Evolutionary conservation across 2,888 invertebrate genomes (phyloP).

Genomic region (Dastarcus helophoroides): DNA sequence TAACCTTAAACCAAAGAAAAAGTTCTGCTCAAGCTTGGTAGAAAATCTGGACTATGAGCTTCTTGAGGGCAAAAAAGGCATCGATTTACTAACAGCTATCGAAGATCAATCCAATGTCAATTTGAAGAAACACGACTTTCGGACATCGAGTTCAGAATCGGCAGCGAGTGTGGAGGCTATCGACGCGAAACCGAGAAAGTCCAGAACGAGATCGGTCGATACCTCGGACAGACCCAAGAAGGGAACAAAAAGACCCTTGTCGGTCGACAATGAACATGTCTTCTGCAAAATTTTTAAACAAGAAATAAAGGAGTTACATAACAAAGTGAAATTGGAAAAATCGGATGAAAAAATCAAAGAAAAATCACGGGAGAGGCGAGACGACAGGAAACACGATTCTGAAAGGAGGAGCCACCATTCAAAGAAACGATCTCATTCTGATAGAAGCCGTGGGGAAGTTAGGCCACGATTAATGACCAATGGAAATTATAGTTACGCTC

Average conservation of each 20-base stretch:
- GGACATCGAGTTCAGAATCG: conserved; percentile 22
- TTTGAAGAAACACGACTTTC: conserved; percentile 19
- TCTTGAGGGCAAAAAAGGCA: conserved; percentile 28
- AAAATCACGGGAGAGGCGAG: conserved; percentile 9
- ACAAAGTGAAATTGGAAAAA: conserved; percentile 3
- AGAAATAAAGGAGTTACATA: conserved; percentile 8
- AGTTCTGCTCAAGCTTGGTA: conserved; percentile 20
- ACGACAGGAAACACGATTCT: conserved; percentile 6
- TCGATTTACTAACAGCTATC: conserved; percentile 28
- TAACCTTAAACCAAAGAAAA: conserved; percentile 20
- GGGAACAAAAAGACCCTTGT: conserved; percentile 27
- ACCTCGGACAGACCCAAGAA: conserved; percentile 17
- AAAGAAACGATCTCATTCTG: conserved; percentile 6
- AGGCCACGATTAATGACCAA: conserved; percentile 24
- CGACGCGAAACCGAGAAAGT: conserved; percentile 19
- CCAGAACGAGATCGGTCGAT: conserved; percentile 30
- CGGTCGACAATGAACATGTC: conserved; percentile 20
- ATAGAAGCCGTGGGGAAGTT: conserved; percentile 7
- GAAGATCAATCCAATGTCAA: conserved; percentile 28
- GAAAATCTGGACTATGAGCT: conserved; percentile 25
- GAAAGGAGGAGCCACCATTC: conserved; percentile 6
- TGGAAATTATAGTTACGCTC: conserved; percentile 34
- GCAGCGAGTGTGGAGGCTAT: conserved; percentile 9
- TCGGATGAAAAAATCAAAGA: conserved; percentile 8
- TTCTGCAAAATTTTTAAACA: conserved; percentile 9